Base-by-base conservation (phyloP, 2,797 vertebrate species). In the Myioborus melanocephalus region DNA sequence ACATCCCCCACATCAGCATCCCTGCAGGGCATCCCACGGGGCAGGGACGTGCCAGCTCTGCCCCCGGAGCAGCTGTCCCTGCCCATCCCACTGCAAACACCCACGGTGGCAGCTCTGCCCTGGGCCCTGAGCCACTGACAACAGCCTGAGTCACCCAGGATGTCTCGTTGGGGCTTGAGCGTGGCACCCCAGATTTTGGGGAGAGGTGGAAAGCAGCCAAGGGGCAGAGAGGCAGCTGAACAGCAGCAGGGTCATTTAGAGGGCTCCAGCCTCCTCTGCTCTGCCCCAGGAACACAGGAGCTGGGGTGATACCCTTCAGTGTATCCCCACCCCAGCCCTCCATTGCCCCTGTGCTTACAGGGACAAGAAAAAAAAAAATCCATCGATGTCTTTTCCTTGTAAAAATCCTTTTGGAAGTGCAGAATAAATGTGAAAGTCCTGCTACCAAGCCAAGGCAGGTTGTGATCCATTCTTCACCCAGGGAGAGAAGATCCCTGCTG, bases 121-220 rank as follows among this genome's bases (percentile, higher is more conserved):
- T 46, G 94, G 81, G 91, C 83, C 15, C 3, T 10, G 72, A 80
- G 95, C 92, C 89, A 75, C 55, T 14, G 41, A 22, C 18, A 65
- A 9, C 68, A 93, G 72, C 86, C 61, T 87, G 87, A 87, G 85
- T 69, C 68, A 81, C 63, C 11, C 2, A 3, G 8, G 30, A 2
- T 4, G 39, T 41, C 79, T 83, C 50, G 6, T 8, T 76, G 64
- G 39, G 43, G 47, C 41, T 71, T 43, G 21, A 12, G 37, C 4
- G 8, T 30, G 10, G 44, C 73, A 44, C 35, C 43, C 78, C 1
- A 0, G 30, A 7, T 49, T 69, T 35, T 20, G 50, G 55, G 60
- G 52, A 64, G 59, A 55, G 73, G 16, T 66, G 73, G 84, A 49
- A 56, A 35, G 60, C 0, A 0, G 73, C 50, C 64, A 55, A 71